Evolutionary conservation across 1,140 invertebrate species (phyloP), one percentile per base, ranked within the genome.

Genomic region (Trichoplusia ni): DNA sequence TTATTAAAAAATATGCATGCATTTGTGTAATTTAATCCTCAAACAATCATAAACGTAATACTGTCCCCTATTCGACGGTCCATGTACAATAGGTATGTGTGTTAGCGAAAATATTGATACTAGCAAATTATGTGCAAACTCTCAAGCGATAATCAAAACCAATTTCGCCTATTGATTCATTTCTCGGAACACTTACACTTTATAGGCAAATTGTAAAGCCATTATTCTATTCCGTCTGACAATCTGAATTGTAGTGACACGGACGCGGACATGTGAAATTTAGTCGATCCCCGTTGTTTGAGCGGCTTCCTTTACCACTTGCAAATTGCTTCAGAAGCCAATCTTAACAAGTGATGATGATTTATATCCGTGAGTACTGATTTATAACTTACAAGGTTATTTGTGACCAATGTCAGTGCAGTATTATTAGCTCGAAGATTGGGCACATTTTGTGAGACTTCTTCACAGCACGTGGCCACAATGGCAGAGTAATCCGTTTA

Each of bases 151-250:
- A 25, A 38, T 27, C 42, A 42, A 42, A 21, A 4, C 40, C 19
- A 5, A 7, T 29, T 38, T 21, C 29, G 29, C 8, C 49, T 59
- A 51, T 58, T 64, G 62, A 29, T 64, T 56, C 40, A 29, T 29
- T 21, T 38, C 16, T 40, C 31, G 35, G 46, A 21, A 23, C 25
- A 56, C 44, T 64, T 67, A 64, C 69, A 51, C 31, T 66, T 73
- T 61, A 71, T 69, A 56, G 49, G 40, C 51, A 75, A 80, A 77
- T 80, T 75, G 79, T 70, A 67, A 49, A 31, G 42, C 62, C 62
- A 82, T 82, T 82, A 82, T 82, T 67, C 79, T 77, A 78, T 82
- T 78, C 53, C 13, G 29, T 16, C 19, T 21, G 33, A 29, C 62
- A 33, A 14, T 21, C 35, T 13, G 27, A 33, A 37, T 23, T 23